A percentile compares a stretch with the other conserved stretches of the same genome.
Evolutionary conservation across 2,888 invertebrate genomes (phyloP).

Genomic region (Cabera pusaria): DNA sequence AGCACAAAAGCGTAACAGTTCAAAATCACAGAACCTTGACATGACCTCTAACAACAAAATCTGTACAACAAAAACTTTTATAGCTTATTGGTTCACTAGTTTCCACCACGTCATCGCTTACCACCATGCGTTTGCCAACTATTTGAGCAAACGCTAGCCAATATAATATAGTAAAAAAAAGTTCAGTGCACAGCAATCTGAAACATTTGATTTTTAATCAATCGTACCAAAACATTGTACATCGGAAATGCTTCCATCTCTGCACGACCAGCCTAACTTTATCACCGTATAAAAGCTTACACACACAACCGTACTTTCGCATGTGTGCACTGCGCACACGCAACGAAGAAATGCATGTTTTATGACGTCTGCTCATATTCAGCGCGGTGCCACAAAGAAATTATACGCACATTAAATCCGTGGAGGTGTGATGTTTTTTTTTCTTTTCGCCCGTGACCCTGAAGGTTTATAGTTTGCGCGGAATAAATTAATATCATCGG

Average conservation of each 20-base stretch:
- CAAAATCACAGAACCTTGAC: no score
- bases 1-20: no score
- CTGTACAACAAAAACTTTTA: no score
- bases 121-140: no score
- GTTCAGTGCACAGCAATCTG: no score
- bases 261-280: conserved; percentile 21
- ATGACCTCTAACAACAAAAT: no score
- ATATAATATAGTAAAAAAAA: no score
- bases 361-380: conserved; percentile 82
- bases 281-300: conserved; percentile 27
- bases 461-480: conserved; percentile 19
- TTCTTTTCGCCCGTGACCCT: conserved; percentile 39
- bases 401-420: conserved; percentile 82
- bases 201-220: no score
- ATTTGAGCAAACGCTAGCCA: no score
- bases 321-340: conserved; percentile 51
- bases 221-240: no score
- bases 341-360: conserved; percentile 81
- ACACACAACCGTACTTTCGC: conserved; percentile 16
- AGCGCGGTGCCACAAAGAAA: conserved; percentile 83
- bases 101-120: no score
- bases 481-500: conserved; percentile 26
- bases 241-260: not conserved
- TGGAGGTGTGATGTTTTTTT: conserved; percentile 69
- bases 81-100: no score